Base-by-base conservation (phyloP, 30 jellyfish, hydroid and myxozoan species). In the Turritopsis rubra region DNA sequence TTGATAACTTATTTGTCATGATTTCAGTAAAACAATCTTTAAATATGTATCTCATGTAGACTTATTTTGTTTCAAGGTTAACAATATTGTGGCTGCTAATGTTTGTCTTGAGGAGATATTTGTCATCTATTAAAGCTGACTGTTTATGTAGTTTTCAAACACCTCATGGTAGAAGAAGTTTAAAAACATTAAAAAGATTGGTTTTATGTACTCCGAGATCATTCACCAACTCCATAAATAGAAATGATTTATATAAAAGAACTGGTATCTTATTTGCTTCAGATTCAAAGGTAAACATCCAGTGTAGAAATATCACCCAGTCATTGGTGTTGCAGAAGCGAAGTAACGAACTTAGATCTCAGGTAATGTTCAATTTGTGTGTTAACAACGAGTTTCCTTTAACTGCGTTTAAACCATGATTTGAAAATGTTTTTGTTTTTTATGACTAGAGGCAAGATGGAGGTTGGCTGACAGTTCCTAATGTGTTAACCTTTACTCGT, bases 391-490 rank as follows among this genome's bases (percentile, higher is more conserved):
- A n/a, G n/a, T n/a, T n/a, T n/a, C n/a, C n/a, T n/a, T n/a, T n/a
- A n/a, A n/a, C n/a, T n/a, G n/a, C 41, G 30, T 21, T 0, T 1
- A 1, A n/a, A 8, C n/a, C 1, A 8, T 80, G 13, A 16, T 52
- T 53, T 18, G 23, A 0, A 52, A 17, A n/a, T 23, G 24, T 21
- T 13, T 1, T 25, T 17, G 13, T 25, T 65, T 7, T 28, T 84
- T 24, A 28, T 70, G 53, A 75, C 28, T 83, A 91, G 97, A 81
- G 84, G 18, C 93, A 82, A 41, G 86, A 82, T 72, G 82, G 89
- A 52, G 71, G 71, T 65, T 82, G 71, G 71, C 52, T 83, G 26
- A 93, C 99, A 54, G 53, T 93, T 18, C 99, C 99, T 53, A 93
- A 93, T 75, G 65, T 86, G n/a, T 71, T 93, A 24, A 89, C 97